Evolutionary conservation across 2,797 vertebrate genomes (phyloP).

Genomic region (Florisuga fusca): DNA sequence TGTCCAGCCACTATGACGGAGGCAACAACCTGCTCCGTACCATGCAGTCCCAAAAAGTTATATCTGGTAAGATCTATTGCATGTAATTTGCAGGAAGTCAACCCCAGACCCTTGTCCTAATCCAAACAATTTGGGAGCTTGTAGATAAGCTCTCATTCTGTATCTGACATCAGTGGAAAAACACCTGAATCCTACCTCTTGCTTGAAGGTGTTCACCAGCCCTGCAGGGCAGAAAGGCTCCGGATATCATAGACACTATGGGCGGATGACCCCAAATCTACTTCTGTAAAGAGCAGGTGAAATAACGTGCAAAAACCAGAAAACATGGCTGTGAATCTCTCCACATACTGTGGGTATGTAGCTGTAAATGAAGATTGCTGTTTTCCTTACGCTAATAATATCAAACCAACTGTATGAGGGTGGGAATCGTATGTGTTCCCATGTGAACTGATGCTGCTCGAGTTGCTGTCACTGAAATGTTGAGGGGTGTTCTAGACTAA

Average conservation of each 20-base stretch:
- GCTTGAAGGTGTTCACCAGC: not conserved
- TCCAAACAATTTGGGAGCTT: not conserved
- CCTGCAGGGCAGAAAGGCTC: not conserved
- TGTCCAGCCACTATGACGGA: not conserved
- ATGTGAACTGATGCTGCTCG: not conserved
- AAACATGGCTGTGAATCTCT: not conserved
- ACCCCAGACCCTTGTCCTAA: not conserved
- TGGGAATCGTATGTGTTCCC: not conserved
- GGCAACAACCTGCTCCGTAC: not conserved
- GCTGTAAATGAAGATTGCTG: accelerated
- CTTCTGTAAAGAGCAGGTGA: not conserved
- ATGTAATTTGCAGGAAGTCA: not conserved
- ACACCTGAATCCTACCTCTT: accelerated
- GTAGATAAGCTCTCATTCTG: accelerated
- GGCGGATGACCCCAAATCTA: not conserved
- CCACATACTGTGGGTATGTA: accelerated
- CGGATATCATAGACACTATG: not conserved
- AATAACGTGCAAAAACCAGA: not conserved
- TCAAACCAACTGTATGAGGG: not conserved
- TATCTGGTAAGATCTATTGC: not conserved
- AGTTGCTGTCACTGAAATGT: not conserved
- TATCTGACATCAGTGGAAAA: not conserved
- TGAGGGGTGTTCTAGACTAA: not conserved
- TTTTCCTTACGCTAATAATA: not conserved
- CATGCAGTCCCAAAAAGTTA: accelerated